phyloP scores from a whole-genome alignment of 1,140 invertebrate genomes.

The Dryas iulia region DNA sequence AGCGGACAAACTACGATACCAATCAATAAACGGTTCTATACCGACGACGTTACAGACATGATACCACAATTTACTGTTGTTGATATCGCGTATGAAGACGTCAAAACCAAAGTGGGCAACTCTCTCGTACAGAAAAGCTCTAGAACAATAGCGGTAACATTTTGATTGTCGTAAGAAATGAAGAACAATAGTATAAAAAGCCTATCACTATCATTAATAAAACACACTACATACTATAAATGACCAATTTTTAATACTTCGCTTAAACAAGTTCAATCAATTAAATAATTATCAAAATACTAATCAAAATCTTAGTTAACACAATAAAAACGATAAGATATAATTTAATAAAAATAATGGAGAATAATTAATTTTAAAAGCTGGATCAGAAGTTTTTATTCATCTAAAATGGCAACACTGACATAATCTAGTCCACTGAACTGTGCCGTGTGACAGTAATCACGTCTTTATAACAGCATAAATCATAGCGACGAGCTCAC shows the following conservation, averaged over 20 bases:
- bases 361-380: too few relatives aligned
- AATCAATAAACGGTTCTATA: constrained; percentile 80
- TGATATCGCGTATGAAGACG: constrained; percentile 74
- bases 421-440: constrained; percentile 14
- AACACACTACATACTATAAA: neutral
- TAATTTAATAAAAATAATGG: too few relatives aligned
- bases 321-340: too few relatives aligned
- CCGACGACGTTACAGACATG: constrained; percentile 71
- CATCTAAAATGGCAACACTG: neutral
- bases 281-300: too few relatives aligned
- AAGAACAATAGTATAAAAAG: constrained; percentile 48
- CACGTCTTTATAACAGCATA: constrained; percentile 71
- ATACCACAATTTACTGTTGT: constrained; percentile 76
- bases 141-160: constrained; percentile 65
- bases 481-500: constrained; percentile 69
- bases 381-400: too few relatives aligned
- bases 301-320: too few relatives aligned
- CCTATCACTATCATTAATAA: constrained; percentile 32
- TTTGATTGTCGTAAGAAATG: constrained; percentile 49
- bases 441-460: constrained; percentile 61
- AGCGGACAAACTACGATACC: constrained; percentile 78
- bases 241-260: too few relatives aligned
- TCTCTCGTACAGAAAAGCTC: constrained; percentile 51
- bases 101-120: constrained; percentile 61
- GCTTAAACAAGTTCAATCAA: too few relatives aligned